These are phyloP conservation scores for Xestia sexstrigata DNA, from an alignment of 2,888 invertebrate species.

Conservation along the genomic window DNA sequence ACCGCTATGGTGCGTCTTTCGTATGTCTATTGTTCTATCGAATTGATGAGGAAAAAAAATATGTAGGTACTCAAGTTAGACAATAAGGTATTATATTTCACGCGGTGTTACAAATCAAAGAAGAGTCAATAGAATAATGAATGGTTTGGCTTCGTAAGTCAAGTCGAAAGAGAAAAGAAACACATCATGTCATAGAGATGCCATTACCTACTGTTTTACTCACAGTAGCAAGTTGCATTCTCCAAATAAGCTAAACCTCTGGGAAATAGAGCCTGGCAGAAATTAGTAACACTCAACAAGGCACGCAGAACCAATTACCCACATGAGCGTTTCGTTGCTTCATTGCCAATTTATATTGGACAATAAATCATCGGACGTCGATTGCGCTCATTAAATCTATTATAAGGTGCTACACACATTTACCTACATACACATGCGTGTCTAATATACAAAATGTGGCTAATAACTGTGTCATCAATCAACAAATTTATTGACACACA, in stretches of 20 bases:
- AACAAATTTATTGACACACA: slow-evolving; percentile 61
- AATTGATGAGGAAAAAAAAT: background rate
- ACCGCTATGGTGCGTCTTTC: background rate
- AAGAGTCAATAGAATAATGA: background rate
- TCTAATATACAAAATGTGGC: slow-evolving; percentile 65
- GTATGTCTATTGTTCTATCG: background rate
- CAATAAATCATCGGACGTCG: slow-evolving; percentile 67
- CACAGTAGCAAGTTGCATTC: slow-evolving; percentile 17
- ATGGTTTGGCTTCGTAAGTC: background rate
- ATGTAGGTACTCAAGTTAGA: background rate
- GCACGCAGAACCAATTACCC: slow-evolving; percentile 65
- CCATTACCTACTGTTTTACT: slow-evolving; percentile 8
- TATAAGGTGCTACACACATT: slow-evolving; percentile 66
- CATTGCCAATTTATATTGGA: slow-evolving; percentile 61
- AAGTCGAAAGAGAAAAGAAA: background rate
- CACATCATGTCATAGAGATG: background rate
- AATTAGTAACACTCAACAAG: slow-evolving; percentile 60
- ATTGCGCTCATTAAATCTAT: slow-evolving; percentile 66
- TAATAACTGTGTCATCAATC: slow-evolving; percentile 69
- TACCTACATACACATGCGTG: slow-evolving; percentile 64
- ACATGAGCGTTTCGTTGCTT: slow-evolving; percentile 59
- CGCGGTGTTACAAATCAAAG: background rate
- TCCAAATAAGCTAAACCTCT: slow-evolving; percentile 25
- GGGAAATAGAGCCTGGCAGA: slow-evolving; percentile 60
- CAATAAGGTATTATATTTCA: background rate